Evolutionary conservation across 2,797 vertebrate genomes (phyloP).

Genomic region (Parauchenoglanis punctatus): DNA sequence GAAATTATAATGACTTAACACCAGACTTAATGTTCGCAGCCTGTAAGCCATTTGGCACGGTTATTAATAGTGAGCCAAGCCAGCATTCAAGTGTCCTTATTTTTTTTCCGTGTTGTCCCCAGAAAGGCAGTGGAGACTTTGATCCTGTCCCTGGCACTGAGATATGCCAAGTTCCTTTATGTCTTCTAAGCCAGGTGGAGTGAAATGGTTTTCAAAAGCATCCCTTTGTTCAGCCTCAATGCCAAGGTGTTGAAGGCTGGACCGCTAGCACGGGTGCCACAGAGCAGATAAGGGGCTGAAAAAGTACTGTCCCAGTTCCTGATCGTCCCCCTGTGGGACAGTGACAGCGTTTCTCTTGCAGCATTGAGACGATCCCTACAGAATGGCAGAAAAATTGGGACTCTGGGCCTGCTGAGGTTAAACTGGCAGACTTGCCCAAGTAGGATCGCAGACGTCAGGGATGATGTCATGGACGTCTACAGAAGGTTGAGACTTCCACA

Average conservation of each 20-base stretch:
- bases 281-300: slow-evolving; percentile 22
- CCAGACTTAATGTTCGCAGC: background rate
- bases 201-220: slow-evolving; percentile 36
- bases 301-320: slow-evolving; percentile 16
- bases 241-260: slow-evolving; percentile 20
- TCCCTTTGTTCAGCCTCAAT: slow-evolving; percentile 28
- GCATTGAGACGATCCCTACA: background rate
- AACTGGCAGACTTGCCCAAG: background rate
- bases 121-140: slow-evolving; percentile 19
- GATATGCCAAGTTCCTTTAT: slow-evolving; percentile 24
- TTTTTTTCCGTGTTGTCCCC: background rate
- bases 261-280: background rate
- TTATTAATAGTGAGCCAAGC: slow-evolving; percentile 16
- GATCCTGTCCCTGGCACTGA: slow-evolving; percentile 9
- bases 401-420: background rate
- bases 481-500: background rate
- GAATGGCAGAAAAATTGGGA: background rate
- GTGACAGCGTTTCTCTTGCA: background rate
- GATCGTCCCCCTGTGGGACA: slow-evolving; percentile 9
- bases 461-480: background rate
- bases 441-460: background rate
- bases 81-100: background rate
- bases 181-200: slow-evolving; percentile 11
- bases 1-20: slow-evolving; percentile 24
- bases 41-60: background rate